These are phyloP conservation scores for Lacerta viridis DNA, from an alignment of 2,797 vertebrate genomes.

Conservation along the genomic window DNA sequence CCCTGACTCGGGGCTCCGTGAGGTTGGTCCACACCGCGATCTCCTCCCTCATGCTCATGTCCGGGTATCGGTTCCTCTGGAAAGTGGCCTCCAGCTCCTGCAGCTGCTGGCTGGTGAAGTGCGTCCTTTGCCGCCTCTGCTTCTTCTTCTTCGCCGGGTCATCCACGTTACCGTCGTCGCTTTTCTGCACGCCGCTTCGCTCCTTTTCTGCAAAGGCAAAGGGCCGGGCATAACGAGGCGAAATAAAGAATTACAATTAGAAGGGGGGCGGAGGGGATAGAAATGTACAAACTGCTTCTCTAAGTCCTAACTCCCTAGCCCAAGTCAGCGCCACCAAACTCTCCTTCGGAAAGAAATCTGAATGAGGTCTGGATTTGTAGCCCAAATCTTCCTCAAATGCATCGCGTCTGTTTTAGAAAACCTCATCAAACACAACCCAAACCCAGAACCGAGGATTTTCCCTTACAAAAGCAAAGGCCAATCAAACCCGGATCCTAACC, in stretches of 20 bases:
- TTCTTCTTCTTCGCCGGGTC: slow-evolving; percentile 93
- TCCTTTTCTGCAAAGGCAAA: slow-evolving; percentile 88
- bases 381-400: not conserved
- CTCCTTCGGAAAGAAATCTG: not conserved
- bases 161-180: slow-evolving; percentile 89
- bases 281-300: not conserved
- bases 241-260: not conserved
- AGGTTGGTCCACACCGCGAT: slow-evolving; percentile 93
- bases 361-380: not conserved
- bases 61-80: slow-evolving; percentile 90
- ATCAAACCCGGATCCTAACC: not conserved
- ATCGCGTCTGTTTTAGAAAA: not conserved
- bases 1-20: slow-evolving; percentile 93
- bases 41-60: slow-evolving; percentile 92
- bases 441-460: not conserved
- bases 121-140: slow-evolving; percentile 88
- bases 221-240: not conserved
- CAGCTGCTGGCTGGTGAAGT: slow-evolving; percentile 91
- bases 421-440: not conserved
- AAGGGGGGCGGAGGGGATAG: not conserved
- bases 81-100: slow-evolving; percentile 92
- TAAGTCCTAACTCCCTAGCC: too few relatives aligned
- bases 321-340: too few relatives aligned
- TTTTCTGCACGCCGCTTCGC: slow-evolving; percentile 87
- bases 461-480: not conserved